A percentile compares a stretch with the other conserved stretches of the same genome.
Conservation (phyloP, 2,888 invertebrate genomes). For the Pogonocherus hispidulus region DNA sequence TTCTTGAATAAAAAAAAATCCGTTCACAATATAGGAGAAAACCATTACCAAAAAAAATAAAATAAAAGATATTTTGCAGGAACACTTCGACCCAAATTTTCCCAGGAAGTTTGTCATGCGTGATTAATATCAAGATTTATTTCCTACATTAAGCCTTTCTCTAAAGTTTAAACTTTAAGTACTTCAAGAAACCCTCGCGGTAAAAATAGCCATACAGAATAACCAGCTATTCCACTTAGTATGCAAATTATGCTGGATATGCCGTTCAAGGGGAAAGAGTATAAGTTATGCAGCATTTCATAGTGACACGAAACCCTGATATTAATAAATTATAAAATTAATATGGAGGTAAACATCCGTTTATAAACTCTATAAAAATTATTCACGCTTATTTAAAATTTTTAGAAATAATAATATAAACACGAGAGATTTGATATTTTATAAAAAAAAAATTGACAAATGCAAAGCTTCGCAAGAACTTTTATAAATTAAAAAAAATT, state of each 20-base stretch:
- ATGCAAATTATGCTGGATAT: not conserved
- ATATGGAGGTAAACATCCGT: not conserved
- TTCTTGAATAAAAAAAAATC: too few relatives aligned
- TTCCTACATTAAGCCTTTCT: not conserved
- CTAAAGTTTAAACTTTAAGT: slow-evolving; percentile 7
- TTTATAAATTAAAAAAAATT: too few relatives aligned
- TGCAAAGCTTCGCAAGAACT: too few relatives aligned
- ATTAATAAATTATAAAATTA: not conserved
- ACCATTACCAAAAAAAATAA: too few relatives aligned
- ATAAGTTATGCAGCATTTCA: not conserved
- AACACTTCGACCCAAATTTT: not conserved
- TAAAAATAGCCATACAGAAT: not conserved
- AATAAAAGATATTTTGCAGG: too few relatives aligned
- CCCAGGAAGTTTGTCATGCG: not conserved
- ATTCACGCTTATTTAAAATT: too few relatives aligned
- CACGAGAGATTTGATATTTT: too few relatives aligned
- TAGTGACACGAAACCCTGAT: not conserved
- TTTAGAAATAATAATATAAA: too few relatives aligned
- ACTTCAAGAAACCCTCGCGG: not conserved
- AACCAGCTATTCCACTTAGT: slow-evolving; percentile 3
- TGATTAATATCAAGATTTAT: not conserved
- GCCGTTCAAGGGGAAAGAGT: not conserved
- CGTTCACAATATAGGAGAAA: too few relatives aligned
- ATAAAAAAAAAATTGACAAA: too few relatives aligned
- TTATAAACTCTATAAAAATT: too few relatives aligned